Conservation (phyloP, 2,888 invertebrate genomes). For the Invenusta paracnida region DNA sequence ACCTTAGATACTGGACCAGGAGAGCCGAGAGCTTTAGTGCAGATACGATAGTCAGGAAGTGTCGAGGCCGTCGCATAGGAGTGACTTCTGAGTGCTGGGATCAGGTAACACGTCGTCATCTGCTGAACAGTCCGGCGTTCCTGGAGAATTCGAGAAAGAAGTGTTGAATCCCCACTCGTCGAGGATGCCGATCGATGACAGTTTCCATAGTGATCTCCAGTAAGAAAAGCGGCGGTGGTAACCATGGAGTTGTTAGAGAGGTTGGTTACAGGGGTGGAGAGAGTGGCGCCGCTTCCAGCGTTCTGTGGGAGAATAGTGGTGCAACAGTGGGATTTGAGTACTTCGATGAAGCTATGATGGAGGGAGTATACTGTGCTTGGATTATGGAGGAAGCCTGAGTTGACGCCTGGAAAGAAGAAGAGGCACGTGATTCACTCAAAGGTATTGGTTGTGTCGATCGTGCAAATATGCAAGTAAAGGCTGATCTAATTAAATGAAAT, state of each 20-base stretch:
- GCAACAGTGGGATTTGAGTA: slow-evolving; percentile 44
- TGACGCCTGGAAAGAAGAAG: too few species aligned
- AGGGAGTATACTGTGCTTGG: slow-evolving; percentile 41
- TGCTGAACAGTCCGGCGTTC: background rate
- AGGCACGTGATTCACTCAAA: too few species aligned
- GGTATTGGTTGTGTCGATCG: too few species aligned
- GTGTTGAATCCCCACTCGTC: background rate
- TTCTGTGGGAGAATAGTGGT: background rate
- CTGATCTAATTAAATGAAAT: too few species aligned
- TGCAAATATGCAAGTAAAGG: too few species aligned
- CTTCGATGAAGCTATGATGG: slow-evolving; percentile 45
- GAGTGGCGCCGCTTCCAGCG: background rate
- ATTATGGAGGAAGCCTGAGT: too few species aligned
- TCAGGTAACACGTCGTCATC: background rate
- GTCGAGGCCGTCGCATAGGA: too few species aligned
- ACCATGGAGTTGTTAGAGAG: background rate
- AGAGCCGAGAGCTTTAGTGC: too few species aligned
- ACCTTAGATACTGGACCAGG: too few species aligned
- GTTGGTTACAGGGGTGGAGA: background rate
- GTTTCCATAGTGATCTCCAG: background rate
- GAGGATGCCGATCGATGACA: too few species aligned
- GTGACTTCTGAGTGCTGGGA: background rate
- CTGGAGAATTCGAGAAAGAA: slow-evolving; percentile 32
- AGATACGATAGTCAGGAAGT: too few species aligned
- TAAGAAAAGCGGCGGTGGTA: background rate